Base-by-base conservation (phyloP, 1,140 invertebrate genomes). In the Papilio polyxenes region DNA sequence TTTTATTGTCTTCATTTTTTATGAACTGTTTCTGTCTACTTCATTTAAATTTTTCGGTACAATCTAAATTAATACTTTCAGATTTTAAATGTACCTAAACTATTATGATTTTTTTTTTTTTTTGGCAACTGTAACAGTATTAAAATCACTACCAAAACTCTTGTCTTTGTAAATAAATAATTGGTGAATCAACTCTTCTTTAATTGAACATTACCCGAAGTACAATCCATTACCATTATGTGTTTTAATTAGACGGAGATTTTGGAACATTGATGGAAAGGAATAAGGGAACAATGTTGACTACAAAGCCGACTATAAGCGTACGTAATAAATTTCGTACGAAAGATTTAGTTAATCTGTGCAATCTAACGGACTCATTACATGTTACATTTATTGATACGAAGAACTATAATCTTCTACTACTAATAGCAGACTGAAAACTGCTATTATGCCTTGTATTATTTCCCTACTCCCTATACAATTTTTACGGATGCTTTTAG, bases 231-330 rank as follows among this genome's bases (percentile, higher is more conserved):
- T 72, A 72, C 65, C 5, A 37, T 72, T 37, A 72, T 72, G 31
- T 72, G 65, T 37, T 69, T 69, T 69, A 72, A 72, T 72, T 72
- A 72, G 31, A 72, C 65, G 31, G 65, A 72, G 65, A 37, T 72
- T 65, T 20, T 37, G 65, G 23, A 23, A 72, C 65, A 72, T 72
- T 72, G 65, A 72, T 72, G 65, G 23, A 37, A 37, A 5, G 65
- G 65, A 72, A 72, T 72, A 40, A 72, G 31, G 31, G 11, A 72
- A 72, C 31, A 72, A 37, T 72, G 65, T 72, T 72, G 31, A 72
- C 31, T 72, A 72, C 62, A 65, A 65, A 65, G 62, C 53, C 15
- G 17, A 65, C 20, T 65, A 65, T 65, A 72, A 37, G 31, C 11
- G 31, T 37, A 37, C 11, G 10, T 72, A 72, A 65, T 65, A 65